phyloP scores from a whole-genome alignment of 2,888 invertebrate genomes.

The Drosophila limbata region DNA sequence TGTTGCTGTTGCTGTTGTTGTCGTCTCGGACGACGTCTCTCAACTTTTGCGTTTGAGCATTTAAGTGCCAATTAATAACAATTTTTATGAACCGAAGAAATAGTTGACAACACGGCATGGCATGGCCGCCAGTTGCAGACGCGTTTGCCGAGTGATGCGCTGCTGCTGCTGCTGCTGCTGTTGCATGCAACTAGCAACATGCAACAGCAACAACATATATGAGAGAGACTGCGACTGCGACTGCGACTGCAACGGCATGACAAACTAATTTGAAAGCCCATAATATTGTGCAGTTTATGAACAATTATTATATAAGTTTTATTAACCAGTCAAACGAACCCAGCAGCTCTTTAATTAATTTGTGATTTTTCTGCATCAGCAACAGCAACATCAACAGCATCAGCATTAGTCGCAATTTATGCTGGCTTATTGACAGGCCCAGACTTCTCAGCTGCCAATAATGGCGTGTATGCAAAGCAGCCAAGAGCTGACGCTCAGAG shows the following conservation, averaged over 20 bases:
- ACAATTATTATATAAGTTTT: conserved; percentile 85
- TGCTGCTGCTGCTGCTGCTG: conserved; percentile 39
- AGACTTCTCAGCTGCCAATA: conserved; percentile 45
- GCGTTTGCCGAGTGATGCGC: conserved; percentile 48
- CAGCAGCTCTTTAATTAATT: conserved; percentile 80
- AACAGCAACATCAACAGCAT: conserved; percentile 27
- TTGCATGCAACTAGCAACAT: conserved; percentile 63
- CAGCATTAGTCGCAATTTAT: conserved; percentile 75
- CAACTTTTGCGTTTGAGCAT: conserved; percentile 84
- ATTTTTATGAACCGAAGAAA: conserved; percentile 86
- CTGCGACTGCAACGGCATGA: conserved; percentile 42
- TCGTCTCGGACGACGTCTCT: conserved; percentile 68
- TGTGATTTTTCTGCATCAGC: conserved; percentile 76
- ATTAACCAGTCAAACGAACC: conserved; percentile 68
- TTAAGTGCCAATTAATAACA: conserved; percentile 86
- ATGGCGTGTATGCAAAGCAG: conserved; percentile 65
- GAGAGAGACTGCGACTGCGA: conserved; percentile 8
- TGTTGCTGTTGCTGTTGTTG: conserved; percentile 15
- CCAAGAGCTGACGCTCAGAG: not conserved
- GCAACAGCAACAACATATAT: conserved; percentile 45
- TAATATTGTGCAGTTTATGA: conserved; percentile 84
- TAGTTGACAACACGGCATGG: conserved; percentile 84
- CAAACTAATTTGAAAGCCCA: conserved; percentile 83
- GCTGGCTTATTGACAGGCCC: conserved; percentile 72
- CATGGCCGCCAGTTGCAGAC: conserved; percentile 53